Base-by-base conservation (phyloP, 2,113 vertebrate genomes). In the Brachyhypopomus occidentalis region DNA sequence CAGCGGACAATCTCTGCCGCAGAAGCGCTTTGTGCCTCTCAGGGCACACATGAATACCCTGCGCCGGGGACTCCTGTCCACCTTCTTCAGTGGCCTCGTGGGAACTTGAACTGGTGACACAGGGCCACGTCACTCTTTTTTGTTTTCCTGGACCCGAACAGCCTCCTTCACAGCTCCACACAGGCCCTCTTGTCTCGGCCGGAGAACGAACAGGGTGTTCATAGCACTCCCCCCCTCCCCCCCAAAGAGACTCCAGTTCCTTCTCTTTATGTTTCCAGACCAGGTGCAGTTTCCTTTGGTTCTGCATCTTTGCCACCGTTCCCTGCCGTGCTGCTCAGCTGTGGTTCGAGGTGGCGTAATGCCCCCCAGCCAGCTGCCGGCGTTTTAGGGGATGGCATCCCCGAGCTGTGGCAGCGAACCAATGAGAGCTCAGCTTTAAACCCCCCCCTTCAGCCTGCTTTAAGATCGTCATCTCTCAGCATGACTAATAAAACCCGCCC, bases 21-120 rank as follows among this genome's bases (percentile, higher is more conserved):
- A 30, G 12, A 11, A 14, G 45, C 9, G 41, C 41, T 45, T 30
- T 30, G 30, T 30, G 30, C 30, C 30, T 30, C 3, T 30, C 22
- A 25, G 27, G 62, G 30, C 12, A 67, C 16, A 23, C 3, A 3
- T 14, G 25, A 23, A 52, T 19, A 17, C 16, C 56, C 25, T 64
- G 27, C 36, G 14, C 34, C 38, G 17, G 20, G 6, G 2, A 8
- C 12, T 52, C 45, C 11, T 52, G 45, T 52, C 8, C 45, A 52
- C 45, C 45, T 52, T 14, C 34, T 64, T 77, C 25, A 36, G 41
- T 48, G 59, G 59, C 66, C 34, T 16, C n/a, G 52, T 89, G 89
- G 89, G 91, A 92, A 89, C 88, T 86, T 86, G 86, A 91, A 90
- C 86, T 90, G 81, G 82, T 89, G 89, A 76, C 89, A 90, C 89